Evolutionary conservation across 2,888 invertebrate species (phyloP), one percentile per base, ranked within the genome.

Genomic region (Deilephila elpenor): DNA sequence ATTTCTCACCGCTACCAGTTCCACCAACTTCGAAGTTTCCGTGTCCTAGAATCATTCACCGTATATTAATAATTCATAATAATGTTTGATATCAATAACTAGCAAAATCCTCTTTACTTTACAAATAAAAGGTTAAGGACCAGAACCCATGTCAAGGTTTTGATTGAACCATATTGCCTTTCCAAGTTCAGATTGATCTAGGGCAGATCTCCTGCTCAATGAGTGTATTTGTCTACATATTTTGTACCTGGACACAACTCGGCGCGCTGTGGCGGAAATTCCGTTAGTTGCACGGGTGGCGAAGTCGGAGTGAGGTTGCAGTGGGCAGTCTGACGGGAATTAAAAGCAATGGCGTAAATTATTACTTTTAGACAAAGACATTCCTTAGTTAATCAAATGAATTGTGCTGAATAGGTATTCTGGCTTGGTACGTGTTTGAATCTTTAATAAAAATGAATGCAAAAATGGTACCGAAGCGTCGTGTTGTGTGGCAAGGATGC

Each of bases 11-110:
- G 60, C 93, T 93, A 0, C 92, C 92, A 0, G 71, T 32, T 0
- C 92, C 92, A 0, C 93, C 93, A 0, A 93, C 87, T 75, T 89
- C 86, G 71, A 93, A 93, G 76, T 93, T 92, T 0, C 86, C 88
- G 0, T 88, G 86, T 44, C 92, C 93, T 92, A 81, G 0, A 37
- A n/a, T 14, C 8, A 71, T 64, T 20, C 20, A 34, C 19, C 19
- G 37, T 11, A 5, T 59, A 56, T n/a, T 56, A 14, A 5, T 2
- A 4, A 19, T n/a, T 56, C 25, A 25, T 25, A 25, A 25, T 25
- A 25, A 56, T 6, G 14, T 11, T 14, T 11, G 3, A 14, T 11
- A 3, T 11, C 44, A 44, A 44, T 11, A 44, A 11, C 11, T 44
- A 32, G 32, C 4, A 1, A 44, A 44, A 44, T 14, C 11, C 2